These are phyloP conservation scores for Telmatherina bonti DNA, from an alignment of 2,797 vertebrate species.

Conservation along the genomic window DNA sequence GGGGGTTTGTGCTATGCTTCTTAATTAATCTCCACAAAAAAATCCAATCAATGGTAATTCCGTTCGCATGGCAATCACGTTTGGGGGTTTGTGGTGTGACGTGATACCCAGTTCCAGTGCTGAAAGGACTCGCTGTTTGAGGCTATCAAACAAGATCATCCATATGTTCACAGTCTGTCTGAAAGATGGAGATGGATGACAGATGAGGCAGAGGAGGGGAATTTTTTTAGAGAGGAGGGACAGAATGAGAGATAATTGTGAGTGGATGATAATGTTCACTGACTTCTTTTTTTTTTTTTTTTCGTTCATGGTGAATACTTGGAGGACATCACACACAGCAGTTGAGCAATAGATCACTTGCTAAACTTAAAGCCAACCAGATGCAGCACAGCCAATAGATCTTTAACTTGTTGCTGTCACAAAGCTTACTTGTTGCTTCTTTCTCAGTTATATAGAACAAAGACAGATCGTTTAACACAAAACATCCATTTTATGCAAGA, in stretches of 20 bases:
- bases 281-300: not conserved
- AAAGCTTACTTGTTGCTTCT: not conserved
- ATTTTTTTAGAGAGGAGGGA: not conserved
- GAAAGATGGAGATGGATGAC: conserved; percentile 23
- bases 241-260: not conserved
- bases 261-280: not conserved
- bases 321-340: no score
- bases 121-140: conserved; percentile 54
- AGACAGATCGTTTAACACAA: no score
- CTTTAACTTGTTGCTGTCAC: no score
- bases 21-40: conserved; percentile 83
- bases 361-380: no score
- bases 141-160: conserved; percentile 50
- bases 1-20: conserved; percentile 66
- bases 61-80: conserved; percentile 63
- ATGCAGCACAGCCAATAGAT: no score
- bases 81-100: conserved; percentile 52
- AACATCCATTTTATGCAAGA: no score
- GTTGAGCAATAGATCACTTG: no score
- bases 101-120: conserved; percentile 42
- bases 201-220: not conserved
- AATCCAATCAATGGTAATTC: conserved; percentile 79
- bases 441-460: not conserved
- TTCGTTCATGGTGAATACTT: no score
- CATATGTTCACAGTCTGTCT: conserved; percentile 35